These are phyloP conservation scores for Cartodere bifasciata DNA, from an alignment of 2,888 invertebrate species.

Conservation along the genomic window DNA sequence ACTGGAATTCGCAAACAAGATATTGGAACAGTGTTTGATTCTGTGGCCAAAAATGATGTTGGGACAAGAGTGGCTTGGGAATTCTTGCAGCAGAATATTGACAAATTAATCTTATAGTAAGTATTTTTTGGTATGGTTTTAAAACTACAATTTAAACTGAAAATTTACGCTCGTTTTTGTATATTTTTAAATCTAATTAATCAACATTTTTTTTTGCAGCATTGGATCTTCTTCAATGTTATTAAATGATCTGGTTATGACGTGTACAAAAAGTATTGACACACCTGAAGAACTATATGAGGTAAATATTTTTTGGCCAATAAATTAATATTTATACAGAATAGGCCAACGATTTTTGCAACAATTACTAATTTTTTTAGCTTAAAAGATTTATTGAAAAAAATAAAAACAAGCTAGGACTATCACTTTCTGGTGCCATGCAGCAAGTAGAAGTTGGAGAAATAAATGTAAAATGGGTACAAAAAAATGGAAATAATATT, in stretches of 20 bases:
- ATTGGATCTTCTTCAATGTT: constrained; percentile 59
- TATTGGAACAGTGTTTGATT: constrained; percentile 58
- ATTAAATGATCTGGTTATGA: constrained; percentile 57
- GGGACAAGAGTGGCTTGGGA: constrained; percentile 75
- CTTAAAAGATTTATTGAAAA: constrained; percentile 53
- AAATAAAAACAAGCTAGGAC: constrained; percentile 51
- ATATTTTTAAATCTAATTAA: neutral
- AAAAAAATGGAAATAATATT: constrained; percentile 59
- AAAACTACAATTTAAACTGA: constrained; percentile 4
- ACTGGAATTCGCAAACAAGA: constrained; percentile 77
- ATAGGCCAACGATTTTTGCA: neutral
- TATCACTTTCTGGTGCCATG: constrained; percentile 5
- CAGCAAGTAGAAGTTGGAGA: constrained; percentile 72
- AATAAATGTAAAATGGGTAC: constrained; percentile 76
- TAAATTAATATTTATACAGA: no score
- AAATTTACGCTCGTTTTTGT: neutral
- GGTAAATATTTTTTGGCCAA: constrained; percentile 41
- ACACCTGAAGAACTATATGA: constrained; percentile 64
- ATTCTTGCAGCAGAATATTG: constrained; percentile 66
- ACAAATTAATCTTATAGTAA: constrained; percentile 57
- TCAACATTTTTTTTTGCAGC: constrained; percentile 36
- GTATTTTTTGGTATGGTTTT: constrained; percentile 25
- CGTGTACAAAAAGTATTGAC: constrained; percentile 60
- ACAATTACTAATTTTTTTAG: constrained; percentile 39
- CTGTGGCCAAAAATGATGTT: constrained; percentile 61